phyloP scores from a whole-genome alignment of 1,140 invertebrate species.

The Dendroctonus valens region DNA sequence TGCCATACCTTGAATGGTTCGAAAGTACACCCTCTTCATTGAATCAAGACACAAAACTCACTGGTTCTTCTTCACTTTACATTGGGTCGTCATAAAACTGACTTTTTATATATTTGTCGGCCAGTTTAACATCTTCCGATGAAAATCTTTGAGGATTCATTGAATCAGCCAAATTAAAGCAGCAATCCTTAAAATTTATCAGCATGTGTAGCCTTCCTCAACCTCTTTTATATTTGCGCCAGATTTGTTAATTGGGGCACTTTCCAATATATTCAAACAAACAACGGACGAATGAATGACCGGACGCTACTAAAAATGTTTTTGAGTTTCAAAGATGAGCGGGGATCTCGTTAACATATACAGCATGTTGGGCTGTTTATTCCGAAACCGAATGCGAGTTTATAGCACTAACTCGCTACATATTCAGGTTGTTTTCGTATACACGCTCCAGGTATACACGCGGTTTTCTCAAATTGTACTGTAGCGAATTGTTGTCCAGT shows the following conservation, averaged over 20 bases:
- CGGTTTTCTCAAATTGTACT: not conserved
- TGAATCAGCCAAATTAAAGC: too few relatives aligned
- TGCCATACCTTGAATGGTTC: too few relatives aligned
- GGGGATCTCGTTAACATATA: conserved; percentile 11
- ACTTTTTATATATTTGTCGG: too few relatives aligned
- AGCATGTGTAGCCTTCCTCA: too few relatives aligned
- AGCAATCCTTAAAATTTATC: too few relatives aligned
- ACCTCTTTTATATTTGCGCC: too few relatives aligned
- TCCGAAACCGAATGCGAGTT: conserved; percentile 11
- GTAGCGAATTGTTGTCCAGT: not conserved
- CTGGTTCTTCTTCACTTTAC: too few relatives aligned
- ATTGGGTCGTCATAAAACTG: too few relatives aligned
- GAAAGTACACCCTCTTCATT: too few relatives aligned
- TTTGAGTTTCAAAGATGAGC: conserved; percentile 20
- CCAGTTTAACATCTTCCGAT: too few relatives aligned
- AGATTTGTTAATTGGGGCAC: conserved; percentile 6
- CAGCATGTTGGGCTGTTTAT: conserved; percentile 17
- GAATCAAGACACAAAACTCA: too few relatives aligned
- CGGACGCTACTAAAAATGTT: conserved; percentile 22
- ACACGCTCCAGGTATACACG: not conserved
- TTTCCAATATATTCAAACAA: conserved; percentile 16
- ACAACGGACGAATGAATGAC: conserved; percentile 18
- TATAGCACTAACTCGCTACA: conserved; percentile 16
- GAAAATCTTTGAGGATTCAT: too few relatives aligned
- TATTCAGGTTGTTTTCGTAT: conserved; percentile 11